Base-by-base conservation (phyloP, 2,113 vertebrate species). In the Chinchilla lanigera region DNA sequence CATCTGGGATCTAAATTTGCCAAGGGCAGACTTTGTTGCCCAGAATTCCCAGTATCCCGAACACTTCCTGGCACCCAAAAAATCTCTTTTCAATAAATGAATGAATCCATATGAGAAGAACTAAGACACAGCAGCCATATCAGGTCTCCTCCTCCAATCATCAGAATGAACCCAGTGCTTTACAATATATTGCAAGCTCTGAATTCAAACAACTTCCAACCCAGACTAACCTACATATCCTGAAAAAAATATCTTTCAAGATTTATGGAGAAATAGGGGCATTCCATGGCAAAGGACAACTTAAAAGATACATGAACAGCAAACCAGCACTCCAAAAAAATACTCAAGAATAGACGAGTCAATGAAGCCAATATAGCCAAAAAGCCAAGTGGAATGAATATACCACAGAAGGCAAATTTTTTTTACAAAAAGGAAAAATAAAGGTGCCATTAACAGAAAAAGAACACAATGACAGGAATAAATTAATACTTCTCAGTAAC, bases 51-150 rank as follows among this genome's bases (percentile, higher is more conserved):
- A 35, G 33, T 14, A 35, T 35, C 65, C 33, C 33, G 35, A 35
- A 67, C 30, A 67, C 11, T 67, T 67, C 44, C 17, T 0, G 30
- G 14, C 26, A 16, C 63, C 63, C 30, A 4, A 35, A 28, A 65
- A 11, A 12, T 47, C 92, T 93, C 60, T 50, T 50, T 12, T 22
- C 54, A 63, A 0, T 30, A 65, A 89, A 44, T 10, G 1, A n/a
- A 60, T 30, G 38, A 52, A 61, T 11, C 67, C 44, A 5, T 17
- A 14, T 6, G 4, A 38, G 5, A n/a, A 26, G 47, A 83, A 88
- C 5, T 1, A 44, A 90, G 58, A 60, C 17, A 3, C 0, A 4
- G 35, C 13, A 1, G 83, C 26, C 38, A 35, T 13, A 14, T 5
- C 11, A 8, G 30, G 65, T 41, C 35, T 26, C 22, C 47, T 60